Percentiles rank a stretch among this genome's conserved stretches.
These are phyloP conservation scores for Volucella zonaria DNA, from an alignment of 2,888 invertebrate genomes.

Conservation along the genomic window DNA sequence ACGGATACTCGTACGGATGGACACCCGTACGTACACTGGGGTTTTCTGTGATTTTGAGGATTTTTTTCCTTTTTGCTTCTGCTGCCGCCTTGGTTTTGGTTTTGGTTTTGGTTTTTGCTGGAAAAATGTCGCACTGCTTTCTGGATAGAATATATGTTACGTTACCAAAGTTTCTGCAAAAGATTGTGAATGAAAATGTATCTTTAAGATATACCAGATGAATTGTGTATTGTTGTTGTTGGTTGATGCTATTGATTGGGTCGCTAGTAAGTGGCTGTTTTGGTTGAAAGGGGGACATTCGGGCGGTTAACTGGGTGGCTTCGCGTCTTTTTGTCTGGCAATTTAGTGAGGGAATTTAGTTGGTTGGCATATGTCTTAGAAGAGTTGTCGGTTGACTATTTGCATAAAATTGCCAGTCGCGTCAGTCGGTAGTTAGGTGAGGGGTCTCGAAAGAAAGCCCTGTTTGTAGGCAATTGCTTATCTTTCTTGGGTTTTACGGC, in stretches of 20 bases:
- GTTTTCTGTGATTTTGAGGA: conserved; percentile 69
- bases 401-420: conserved; percentile 14
- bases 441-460: too few relatives aligned
- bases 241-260: conserved; percentile 52
- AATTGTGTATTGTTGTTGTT: conserved; percentile 39
- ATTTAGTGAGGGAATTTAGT: conserved; percentile 25
- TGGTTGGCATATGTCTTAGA: conserved; percentile 18
- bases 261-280: conserved; percentile 43
- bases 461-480: too few relatives aligned
- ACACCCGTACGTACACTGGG: conserved; percentile 41
- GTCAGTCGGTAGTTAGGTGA: too few relatives aligned
- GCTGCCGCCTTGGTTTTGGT: conserved; percentile 1
- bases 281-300: background rate
- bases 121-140: conserved; percentile 65
- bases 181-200: conserved; percentile 72
- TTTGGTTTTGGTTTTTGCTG: conserved; percentile 43
- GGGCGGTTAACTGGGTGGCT: conserved; percentile 34
- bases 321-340: conserved; percentile 51
- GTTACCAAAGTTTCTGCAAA: conserved; percentile 24
- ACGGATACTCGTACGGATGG: too few relatives aligned
- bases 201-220: conserved; percentile 70
- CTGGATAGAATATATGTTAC: conserved; percentile 15
- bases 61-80: conserved; percentile 33
- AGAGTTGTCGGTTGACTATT: conserved; percentile 9
- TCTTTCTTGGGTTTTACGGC: too few relatives aligned